phyloP scores from a whole-genome alignment of 2,888 invertebrate genomes.

The Callosobruchus maculatus region DNA sequence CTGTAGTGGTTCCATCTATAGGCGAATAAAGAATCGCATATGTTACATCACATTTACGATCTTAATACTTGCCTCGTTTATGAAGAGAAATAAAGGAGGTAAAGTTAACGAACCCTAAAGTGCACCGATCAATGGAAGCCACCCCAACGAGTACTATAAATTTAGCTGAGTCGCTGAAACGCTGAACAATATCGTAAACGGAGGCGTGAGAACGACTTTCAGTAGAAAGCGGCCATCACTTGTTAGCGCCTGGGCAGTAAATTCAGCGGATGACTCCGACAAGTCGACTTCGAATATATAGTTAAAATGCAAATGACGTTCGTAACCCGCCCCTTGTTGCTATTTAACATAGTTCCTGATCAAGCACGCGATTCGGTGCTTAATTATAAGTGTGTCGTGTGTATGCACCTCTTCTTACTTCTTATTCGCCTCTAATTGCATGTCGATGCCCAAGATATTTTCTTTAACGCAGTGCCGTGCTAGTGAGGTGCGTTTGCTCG shows the following conservation, averaged over 20 bases:
- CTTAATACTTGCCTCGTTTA: too few relatives aligned
- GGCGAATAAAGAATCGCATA: too few relatives aligned
- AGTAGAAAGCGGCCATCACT: not conserved
- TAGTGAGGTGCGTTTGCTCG: not conserved
- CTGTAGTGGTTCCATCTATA: too few relatives aligned
- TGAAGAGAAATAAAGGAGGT: too few relatives aligned
- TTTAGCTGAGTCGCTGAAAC: not conserved
- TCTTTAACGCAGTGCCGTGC: not conserved
- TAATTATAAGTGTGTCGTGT: conserved; percentile 37
- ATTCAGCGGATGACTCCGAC: not conserved
- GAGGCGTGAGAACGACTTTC: not conserved
- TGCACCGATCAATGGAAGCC: too few relatives aligned
- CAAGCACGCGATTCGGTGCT: conserved; percentile 36
- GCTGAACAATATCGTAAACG: not conserved
- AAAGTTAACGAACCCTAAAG: too few relatives aligned
- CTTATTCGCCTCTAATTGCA: conserved; percentile 33
- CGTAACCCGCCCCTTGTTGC: conserved; percentile 11
- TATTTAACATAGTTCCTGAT: conserved; percentile 20
- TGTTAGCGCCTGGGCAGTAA: not conserved
- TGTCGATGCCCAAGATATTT: conserved; percentile 39
- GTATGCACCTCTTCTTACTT: conserved; percentile 38
- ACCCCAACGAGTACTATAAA: not conserved
- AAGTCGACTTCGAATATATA: conserved; percentile 3
- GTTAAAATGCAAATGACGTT: conserved; percentile 25
- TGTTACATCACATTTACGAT: too few relatives aligned